A percentile compares a stretch with the other conserved stretches of the same genome.
phyloP scores from a whole-genome alignment of 2,888 invertebrate genomes.

The Caenorhabditis panamensis region DNA sequence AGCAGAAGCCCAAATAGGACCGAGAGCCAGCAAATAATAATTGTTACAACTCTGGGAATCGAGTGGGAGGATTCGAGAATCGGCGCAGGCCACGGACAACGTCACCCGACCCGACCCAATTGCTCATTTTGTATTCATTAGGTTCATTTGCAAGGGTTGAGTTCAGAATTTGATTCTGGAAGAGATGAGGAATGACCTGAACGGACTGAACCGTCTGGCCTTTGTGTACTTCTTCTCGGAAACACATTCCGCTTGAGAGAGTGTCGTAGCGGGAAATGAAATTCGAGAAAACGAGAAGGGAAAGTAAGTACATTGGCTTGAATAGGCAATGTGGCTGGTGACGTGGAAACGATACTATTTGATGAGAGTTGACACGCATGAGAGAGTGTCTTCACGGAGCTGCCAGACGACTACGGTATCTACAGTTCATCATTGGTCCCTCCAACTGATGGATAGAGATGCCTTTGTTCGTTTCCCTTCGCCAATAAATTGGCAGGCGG shows the following conservation, averaged over 20 bases:
- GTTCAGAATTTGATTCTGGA: too few species aligned
- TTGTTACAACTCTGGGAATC: conserved; percentile 10
- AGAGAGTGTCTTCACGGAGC: background rate
- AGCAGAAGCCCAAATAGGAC: background rate
- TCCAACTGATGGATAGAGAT: background rate
- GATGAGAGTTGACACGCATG: background rate
- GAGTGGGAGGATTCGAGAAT: conserved; percentile 40
- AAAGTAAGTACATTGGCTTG: background rate
- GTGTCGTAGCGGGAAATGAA: background rate
- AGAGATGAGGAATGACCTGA: conserved; percentile 2
- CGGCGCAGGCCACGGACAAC: background rate
- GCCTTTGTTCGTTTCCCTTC: background rate
- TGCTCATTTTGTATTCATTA: conserved; percentile 30
- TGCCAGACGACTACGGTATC: too few species aligned
- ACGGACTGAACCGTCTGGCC: background rate
- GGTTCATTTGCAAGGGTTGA: conserved; percentile 1
- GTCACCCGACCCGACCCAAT: conserved; percentile 7
- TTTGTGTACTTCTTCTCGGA: too few species aligned
- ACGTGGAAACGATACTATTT: conserved; percentile 1
- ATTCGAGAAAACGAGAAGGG: too few species aligned
- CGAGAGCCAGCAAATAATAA: background rate
- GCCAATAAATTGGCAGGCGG: conserved; percentile 17
- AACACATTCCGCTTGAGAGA: background rate
- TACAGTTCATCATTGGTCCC: too few species aligned
- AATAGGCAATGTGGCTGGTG: background rate